Evolutionary conservation across 2,888 invertebrate genomes (phyloP).

Genomic region (Rambutsinella grinnellia): DNA sequence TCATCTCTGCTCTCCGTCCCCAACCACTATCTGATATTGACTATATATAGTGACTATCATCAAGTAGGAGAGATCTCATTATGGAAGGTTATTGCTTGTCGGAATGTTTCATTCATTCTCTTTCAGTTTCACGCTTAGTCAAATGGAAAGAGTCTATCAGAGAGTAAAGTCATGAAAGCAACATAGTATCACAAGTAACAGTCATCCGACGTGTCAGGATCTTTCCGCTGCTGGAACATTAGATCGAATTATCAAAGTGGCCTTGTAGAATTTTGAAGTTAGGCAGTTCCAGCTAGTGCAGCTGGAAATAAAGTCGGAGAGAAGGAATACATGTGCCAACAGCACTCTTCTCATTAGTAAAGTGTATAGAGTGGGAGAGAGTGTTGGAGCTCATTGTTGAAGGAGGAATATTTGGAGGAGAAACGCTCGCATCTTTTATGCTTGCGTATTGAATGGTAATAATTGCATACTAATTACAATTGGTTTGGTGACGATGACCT

Average conservation of each 20-base stretch:
- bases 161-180: background rate
- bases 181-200: background rate
- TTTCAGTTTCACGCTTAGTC: background rate
- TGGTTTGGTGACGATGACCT: too few relatives aligned
- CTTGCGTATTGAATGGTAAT: background rate
- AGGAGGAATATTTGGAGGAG: background rate
- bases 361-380: background rate
- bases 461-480: background rate
- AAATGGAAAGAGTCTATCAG: background rate
- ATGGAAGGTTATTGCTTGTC: slow-evolving; percentile 51
- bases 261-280: too few relatives aligned
- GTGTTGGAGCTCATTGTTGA: background rate
- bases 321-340: too few relatives aligned
- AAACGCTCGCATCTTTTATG: background rate
- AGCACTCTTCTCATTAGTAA: too few relatives aligned
- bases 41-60: too few relatives aligned
- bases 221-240: background rate
- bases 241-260: too few relatives aligned
- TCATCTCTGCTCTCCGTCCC: slow-evolving; percentile 17
- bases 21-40: background rate
- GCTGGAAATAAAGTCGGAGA: background rate
- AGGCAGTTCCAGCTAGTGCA: too few relatives aligned
- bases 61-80: slow-evolving; percentile 28
- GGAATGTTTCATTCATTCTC: slow-evolving; percentile 25
- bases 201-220: background rate